Evolutionary conservation across 2,113 vertebrate genomes (phyloP).

Genomic region (Xyliphius kryptos): DNA sequence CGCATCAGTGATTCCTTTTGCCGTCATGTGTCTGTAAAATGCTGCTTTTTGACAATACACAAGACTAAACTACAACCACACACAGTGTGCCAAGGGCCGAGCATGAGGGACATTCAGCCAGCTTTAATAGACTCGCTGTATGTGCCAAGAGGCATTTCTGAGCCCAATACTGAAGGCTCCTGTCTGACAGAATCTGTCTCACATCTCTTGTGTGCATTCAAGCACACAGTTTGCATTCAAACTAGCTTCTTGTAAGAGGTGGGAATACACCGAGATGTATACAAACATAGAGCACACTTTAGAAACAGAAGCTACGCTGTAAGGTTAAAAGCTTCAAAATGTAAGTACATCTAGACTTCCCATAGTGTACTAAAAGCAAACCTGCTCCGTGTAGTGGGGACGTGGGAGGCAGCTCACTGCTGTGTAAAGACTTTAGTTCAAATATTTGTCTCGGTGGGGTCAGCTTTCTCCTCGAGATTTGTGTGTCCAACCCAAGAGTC

Average conservation of each 20-base stretch:
- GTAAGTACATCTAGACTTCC: conserved; percentile 1
- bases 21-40: too few relatives aligned
- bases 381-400: conserved; percentile 3
- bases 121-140: too few relatives aligned
- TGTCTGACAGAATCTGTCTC: background rate
- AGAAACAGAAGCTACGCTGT: background rate
- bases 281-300: background rate
- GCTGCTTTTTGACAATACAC: too few relatives aligned
- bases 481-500: conserved; percentile 22
- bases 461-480: conserved; percentile 50
- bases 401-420: conserved; percentile 15
- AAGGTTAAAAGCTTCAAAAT: background rate
- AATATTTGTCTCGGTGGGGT: conserved; percentile 54
- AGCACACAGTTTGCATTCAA: conserved; percentile 20
- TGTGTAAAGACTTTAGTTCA: conserved; percentile 47
- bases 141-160: too few relatives aligned
- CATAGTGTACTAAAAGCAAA: background rate
- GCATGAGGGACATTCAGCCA: background rate
- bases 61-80: too few relatives aligned
- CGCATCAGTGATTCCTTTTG: too few relatives aligned
- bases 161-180: too few relatives aligned
- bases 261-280: background rate
- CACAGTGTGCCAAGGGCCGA: too few relatives aligned
- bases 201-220: conserved; percentile 6
- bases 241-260: conserved; percentile 2